Evolutionary conservation across 2,797 vertebrate genomes (phyloP).

Genomic region (Tachyglossus aculeatus): DNA sequence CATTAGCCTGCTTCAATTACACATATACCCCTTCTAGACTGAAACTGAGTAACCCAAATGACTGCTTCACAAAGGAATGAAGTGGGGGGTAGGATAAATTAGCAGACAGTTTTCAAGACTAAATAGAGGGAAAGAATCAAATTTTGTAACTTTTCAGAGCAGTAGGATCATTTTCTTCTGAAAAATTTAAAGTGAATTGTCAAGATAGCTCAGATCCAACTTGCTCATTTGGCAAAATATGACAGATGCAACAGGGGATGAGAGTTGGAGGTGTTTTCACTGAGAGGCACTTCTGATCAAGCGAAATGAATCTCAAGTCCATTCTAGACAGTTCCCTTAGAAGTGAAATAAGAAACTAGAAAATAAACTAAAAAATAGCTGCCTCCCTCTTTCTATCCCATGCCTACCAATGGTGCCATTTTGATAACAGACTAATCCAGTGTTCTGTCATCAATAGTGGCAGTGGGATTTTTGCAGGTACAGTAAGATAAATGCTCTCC

Average conservation of each 20-base stretch:
- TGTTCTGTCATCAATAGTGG: no score
- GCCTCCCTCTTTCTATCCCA: neutral
- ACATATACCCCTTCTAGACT: neutral
- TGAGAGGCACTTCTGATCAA: neutral
- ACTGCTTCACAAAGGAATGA: conserved; percentile 2
- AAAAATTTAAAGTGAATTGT: neutral
- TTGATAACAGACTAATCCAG: no score
- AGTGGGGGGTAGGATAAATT: conserved; percentile 7
- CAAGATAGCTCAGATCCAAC: neutral
- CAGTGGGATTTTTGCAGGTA: no score
- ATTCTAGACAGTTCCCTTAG: neutral
- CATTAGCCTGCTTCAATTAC: neutral
- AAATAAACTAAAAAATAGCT: neutral
- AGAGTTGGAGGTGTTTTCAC: neutral
- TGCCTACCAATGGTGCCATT: no score
- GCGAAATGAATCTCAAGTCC: neutral
- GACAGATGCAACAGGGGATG: neutral
- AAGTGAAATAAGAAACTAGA: neutral
- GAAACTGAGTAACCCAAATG: conserved; percentile 14
- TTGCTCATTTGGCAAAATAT: conserved; percentile 15
- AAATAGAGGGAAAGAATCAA: neutral
- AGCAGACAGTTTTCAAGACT: conserved; percentile 12
- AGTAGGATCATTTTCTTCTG: neutral
- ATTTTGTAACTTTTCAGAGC: conserved; percentile 15
- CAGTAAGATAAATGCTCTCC: no score